These are phyloP conservation scores for Sepioteuthis lessoniana DNA, from an alignment of 2,888 invertebrate species.

Conservation along the genomic window DNA sequence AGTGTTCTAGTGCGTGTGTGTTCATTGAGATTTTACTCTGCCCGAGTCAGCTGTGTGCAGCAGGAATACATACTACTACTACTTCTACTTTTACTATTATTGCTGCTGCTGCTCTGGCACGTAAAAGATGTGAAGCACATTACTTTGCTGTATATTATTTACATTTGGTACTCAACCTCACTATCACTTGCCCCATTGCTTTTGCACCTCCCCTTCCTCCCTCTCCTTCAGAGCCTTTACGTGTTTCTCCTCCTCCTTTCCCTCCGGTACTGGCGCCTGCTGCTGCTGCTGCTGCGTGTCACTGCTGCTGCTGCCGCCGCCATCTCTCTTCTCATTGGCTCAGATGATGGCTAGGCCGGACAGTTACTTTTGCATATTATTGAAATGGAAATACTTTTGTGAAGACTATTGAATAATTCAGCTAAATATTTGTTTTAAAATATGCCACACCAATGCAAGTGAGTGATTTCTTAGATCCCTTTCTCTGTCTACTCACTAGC, in stretches of 20 bases:
- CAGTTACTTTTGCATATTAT: constrained; percentile 33
- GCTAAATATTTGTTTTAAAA: constrained; percentile 33
- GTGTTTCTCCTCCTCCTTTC: background rate
- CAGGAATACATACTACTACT: background rate
- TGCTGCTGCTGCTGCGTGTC: background rate
- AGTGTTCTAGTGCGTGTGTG: background rate
- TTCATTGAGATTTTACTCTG: background rate
- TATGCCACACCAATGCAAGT: constrained; percentile 21
- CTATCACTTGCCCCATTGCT: background rate
- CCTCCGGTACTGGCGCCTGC: background rate
- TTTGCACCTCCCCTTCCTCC: background rate
- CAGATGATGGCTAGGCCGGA: constrained; percentile 23
- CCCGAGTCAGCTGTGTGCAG: background rate
- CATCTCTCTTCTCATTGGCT: background rate
- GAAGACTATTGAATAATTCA: constrained; percentile 23
- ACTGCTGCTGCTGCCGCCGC: background rate
- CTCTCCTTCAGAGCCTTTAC: background rate
- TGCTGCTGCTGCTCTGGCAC: background rate
- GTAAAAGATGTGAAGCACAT: background rate
- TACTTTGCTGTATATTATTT: constrained; percentile 33
- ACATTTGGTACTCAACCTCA: background rate
- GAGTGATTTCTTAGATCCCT: background rate
- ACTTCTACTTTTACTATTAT: background rate
- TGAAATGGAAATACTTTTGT: constrained; percentile 13
- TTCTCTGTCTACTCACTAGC: constrained; percentile 15